Evolutionary conservation across 2,888 invertebrate species (phyloP).

Genomic region (Mythimna vitellina): DNA sequence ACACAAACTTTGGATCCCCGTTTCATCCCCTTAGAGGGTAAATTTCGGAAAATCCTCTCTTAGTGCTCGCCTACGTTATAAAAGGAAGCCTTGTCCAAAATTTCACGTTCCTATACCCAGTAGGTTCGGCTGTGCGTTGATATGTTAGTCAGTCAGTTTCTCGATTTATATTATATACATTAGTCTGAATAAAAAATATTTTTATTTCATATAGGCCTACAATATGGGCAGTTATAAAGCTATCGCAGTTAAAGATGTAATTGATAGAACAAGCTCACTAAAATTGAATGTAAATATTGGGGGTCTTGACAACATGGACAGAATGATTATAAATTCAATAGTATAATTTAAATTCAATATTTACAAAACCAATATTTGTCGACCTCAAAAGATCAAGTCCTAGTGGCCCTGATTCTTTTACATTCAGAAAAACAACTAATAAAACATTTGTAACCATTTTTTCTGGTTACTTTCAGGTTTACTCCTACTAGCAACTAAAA

Average conservation of each 20-base stretch:
- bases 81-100: too few species aligned
- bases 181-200: too few species aligned
- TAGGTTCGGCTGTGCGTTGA: too few species aligned
- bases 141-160: too few species aligned
- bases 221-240: too few species aligned
- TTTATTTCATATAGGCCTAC: too few species aligned
- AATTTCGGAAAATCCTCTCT: too few species aligned
- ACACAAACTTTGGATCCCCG: too few species aligned
- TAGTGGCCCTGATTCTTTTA: neutral
- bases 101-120: too few species aligned
- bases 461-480: conserved; percentile 89
- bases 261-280: neutral
- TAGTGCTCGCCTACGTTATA: too few species aligned
- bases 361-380: neutral
- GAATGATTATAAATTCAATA: neutral
- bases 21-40: too few species aligned
- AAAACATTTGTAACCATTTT: neutral
- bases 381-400: neutral
- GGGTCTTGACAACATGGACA: neutral
- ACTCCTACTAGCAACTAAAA: conserved; percentile 95
- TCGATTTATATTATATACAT: too few species aligned
- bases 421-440: neutral
- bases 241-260: neutral
- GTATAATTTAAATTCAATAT: neutral
- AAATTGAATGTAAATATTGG: neutral